These are phyloP conservation scores for Stegodyphus dumicola DNA, from an alignment of 1,140 invertebrate genomes.

Conservation along the genomic window DNA sequence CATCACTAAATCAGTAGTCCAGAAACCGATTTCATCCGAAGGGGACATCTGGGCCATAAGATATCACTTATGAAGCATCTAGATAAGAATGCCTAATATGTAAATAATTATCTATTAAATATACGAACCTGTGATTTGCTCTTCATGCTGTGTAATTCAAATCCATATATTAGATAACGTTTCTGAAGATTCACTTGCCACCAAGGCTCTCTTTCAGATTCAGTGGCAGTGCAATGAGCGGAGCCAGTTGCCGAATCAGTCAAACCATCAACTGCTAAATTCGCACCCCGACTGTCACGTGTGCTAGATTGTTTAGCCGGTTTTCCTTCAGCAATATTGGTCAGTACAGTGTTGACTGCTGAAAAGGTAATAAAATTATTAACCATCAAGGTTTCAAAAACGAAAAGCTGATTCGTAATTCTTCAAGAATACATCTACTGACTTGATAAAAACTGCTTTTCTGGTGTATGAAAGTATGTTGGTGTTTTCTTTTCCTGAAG, in stretches of 20 bases:
- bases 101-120: background rate
- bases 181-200: constrained; percentile 64
- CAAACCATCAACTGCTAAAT: constrained; percentile 62
- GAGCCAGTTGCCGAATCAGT: background rate
- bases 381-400: too few species aligned
- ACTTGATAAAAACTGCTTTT: too few species aligned
- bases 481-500: too few species aligned
- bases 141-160: constrained; percentile 32
- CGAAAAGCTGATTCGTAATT: too few species aligned
- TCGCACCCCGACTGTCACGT: constrained; percentile 31
- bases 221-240: constrained; percentile 56
- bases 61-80: too few species aligned
- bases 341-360: background rate
- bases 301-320: constrained; percentile 62
- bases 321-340: constrained; percentile 62
- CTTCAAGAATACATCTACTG: too few species aligned
- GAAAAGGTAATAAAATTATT: background rate
- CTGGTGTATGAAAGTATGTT: too few species aligned
- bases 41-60: too few species aligned
- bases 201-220: constrained; percentile 64
- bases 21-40: too few species aligned
- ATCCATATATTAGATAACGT: constrained; percentile 61
- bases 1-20: too few species aligned
- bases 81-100: too few species aligned
- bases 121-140: background rate